Evolutionary conservation across 2,888 invertebrate species (phyloP).

Genomic region (Mayetiola destructor): DNA sequence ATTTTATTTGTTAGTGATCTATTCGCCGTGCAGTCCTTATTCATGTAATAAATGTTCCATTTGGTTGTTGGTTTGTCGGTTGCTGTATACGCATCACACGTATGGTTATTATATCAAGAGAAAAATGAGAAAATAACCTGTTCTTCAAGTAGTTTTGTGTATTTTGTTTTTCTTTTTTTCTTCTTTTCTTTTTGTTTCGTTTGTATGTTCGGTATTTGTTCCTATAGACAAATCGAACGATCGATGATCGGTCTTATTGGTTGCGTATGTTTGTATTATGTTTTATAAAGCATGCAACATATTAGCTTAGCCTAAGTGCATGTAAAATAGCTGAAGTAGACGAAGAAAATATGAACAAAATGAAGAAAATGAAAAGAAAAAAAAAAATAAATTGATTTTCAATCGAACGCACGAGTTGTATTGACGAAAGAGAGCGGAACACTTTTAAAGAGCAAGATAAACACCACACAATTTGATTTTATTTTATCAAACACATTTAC

Average conservation of each 20-base stretch:
- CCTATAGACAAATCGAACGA: slow-evolving; percentile 12
- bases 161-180: not conserved
- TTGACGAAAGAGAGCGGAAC: not conserved
- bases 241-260: not conserved
- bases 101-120: not conserved
- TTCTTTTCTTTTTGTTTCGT: not conserved
- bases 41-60: too few species aligned
- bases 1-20: too few species aligned
- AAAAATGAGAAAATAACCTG: slow-evolving; percentile 12
- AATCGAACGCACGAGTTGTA: too few species aligned
- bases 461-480: not conserved
- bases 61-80: too few species aligned
- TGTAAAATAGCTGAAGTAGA: not conserved
- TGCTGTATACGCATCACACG: too few species aligned
- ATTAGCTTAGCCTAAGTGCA: not conserved
- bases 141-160: slow-evolving; percentile 5
- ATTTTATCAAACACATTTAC: not conserved
- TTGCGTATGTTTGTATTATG: not conserved
- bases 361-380: too few species aligned
- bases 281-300: not conserved
- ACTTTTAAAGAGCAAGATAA: not conserved
- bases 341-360: too few species aligned
- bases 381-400: too few species aligned
- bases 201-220: not conserved
- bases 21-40: too few species aligned